Conservation (phyloP, 2,797 vertebrate species). For the Chelon auratus region DNA sequence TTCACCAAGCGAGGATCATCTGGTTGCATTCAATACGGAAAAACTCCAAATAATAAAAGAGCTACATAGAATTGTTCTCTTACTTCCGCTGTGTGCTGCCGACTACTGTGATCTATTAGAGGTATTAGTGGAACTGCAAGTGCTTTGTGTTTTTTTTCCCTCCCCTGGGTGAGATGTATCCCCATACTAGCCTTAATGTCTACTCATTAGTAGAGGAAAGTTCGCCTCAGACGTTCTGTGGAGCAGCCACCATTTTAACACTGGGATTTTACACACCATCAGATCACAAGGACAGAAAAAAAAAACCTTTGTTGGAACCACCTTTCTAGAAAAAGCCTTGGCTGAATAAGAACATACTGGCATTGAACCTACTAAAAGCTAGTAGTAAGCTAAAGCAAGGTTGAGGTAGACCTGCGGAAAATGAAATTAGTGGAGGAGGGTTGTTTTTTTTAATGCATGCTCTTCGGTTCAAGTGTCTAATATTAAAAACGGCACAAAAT, state of each 20-base stretch:
- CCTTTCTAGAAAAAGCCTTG: not conserved
- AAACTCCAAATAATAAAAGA: not conserved
- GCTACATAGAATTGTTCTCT: constrained; percentile 12
- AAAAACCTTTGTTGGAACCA: constrained; percentile 3
- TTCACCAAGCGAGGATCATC: constrained; percentile 6
- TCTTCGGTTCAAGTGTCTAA: constrained; percentile 1
- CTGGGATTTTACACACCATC: constrained; percentile 16
- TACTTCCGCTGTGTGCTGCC: constrained; percentile 7
- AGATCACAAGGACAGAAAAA: constrained; percentile 1
- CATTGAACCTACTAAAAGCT: constrained; percentile 40
- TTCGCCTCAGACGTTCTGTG: constrained; percentile 22
- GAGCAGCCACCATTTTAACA: constrained; percentile 15
- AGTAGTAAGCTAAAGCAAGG: not conserved
- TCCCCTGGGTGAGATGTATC: constrained; percentile 11
- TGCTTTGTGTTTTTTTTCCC: constrained; percentile 5
- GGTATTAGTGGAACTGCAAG: constrained; percentile 8
- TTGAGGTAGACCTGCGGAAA: constrained; percentile 27
- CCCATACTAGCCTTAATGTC: constrained; percentile 16
- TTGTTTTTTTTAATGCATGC: constrained; percentile 4
- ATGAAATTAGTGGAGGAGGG: constrained; percentile 11
- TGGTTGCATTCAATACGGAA: constrained; percentile 1
- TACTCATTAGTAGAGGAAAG: constrained; percentile 19
- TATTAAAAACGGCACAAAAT: not conserved
- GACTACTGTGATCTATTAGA: constrained; percentile 25
- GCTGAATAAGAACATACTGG: constrained; percentile 22